phyloP scores from a whole-genome alignment of 1,140 invertebrate genomes.

The Metopolophium dirhodum region DNA sequence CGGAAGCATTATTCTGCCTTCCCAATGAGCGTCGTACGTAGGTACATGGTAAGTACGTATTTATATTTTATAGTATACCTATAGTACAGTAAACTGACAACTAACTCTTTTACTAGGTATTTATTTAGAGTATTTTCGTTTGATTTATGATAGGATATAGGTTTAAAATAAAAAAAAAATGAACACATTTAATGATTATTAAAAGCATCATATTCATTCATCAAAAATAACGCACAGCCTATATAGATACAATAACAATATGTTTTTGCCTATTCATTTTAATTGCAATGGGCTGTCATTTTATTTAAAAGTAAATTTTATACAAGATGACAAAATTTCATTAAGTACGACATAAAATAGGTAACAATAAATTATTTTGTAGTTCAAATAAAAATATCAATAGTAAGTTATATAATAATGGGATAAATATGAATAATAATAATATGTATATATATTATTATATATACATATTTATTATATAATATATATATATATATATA shows the following conservation, averaged over 20 bases:
- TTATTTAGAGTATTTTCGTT: background rate
- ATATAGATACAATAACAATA: slow-evolving; percentile 49
- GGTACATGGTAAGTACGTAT: no score
- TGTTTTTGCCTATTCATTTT: slow-evolving; percentile 49
- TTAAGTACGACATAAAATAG: slow-evolving; percentile 39
- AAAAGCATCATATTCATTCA: slow-evolving; percentile 55
- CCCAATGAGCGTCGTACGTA: no score
- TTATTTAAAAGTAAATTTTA: slow-evolving; percentile 49
- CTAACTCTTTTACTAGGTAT: background rate
- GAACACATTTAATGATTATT: slow-evolving; percentile 40
- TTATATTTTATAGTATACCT: no score
- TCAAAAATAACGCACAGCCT: slow-evolving; percentile 54
- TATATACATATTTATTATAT: background rate
- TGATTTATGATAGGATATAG: background rate
- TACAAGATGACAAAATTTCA: slow-evolving; percentile 43
- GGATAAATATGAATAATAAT: slow-evolving; percentile 41
- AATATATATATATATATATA: no score
- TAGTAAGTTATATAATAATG: slow-evolving; percentile 46
- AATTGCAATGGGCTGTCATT: slow-evolving; percentile 34
- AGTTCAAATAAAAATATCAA: slow-evolving; percentile 45
- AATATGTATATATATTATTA: slow-evolving; percentile 8
- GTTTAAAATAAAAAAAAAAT: background rate
- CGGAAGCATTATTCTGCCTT: no score
- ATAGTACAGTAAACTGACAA: background rate
- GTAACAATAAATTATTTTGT: slow-evolving; percentile 49